A percentile compares a stretch with the other conserved stretches of the same genome.
phyloP scores from a whole-genome alignment of 2,888 invertebrate species.

The Tryphoninae sp. region DNA sequence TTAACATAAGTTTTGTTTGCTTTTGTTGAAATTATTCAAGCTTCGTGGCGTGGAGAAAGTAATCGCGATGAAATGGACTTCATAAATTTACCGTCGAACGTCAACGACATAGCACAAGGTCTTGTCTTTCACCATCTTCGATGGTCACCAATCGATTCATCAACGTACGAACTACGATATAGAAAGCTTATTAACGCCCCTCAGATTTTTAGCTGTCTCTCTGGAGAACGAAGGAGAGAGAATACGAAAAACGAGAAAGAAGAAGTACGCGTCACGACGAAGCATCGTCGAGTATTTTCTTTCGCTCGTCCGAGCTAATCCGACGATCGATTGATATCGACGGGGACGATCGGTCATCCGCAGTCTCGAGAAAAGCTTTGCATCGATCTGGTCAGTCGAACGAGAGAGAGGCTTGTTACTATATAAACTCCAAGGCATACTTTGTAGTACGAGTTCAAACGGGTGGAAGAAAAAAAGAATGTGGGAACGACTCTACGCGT shows the following conservation, averaged over 20 bases:
- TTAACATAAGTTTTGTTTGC: no score
- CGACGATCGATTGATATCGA: slow-evolving; percentile 64
- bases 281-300: slow-evolving; percentile 37
- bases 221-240: neutral
- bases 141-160: slow-evolving; percentile 51
- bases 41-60: neutral
- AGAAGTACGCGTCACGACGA: slow-evolving; percentile 26
- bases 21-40: neutral
- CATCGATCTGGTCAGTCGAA: slow-evolving; percentile 5
- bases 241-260: neutral
- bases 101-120: slow-evolving; percentile 45
- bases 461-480: slow-evolving; percentile 30
- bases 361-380: slow-evolving; percentile 45
- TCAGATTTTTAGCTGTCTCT: slow-evolving; percentile 55
- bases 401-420: neutral
- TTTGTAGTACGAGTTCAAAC: neutral
- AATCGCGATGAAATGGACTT: neutral
- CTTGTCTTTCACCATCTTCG: slow-evolving; percentile 16
- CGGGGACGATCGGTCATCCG: slow-evolving; percentile 61
- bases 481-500: slow-evolving; percentile 31
- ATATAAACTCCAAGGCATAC: slow-evolving; percentile 10
- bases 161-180: slow-evolving; percentile 39
- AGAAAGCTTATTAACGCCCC: slow-evolving; percentile 59
- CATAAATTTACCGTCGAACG: slow-evolving; percentile 33
- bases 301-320: slow-evolving; percentile 58